Percentiles rank a stretch among this genome's conserved stretches.
These are phyloP conservation scores for Synaphobranchus kaupii DNA, from an alignment of 2,797 vertebrate genomes.

Conservation along the genomic window DNA sequence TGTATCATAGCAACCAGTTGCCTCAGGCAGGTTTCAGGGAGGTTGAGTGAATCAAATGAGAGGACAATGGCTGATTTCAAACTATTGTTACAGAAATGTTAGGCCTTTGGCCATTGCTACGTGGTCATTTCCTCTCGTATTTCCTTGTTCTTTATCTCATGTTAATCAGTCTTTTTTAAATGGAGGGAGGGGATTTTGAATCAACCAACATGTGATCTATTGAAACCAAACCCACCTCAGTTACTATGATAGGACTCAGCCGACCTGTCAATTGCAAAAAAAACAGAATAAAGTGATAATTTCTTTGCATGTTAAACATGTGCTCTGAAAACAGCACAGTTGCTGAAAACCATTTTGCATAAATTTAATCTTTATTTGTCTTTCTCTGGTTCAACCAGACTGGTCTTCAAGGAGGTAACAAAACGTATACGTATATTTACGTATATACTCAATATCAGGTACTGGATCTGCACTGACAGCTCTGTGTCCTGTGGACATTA, in stretches of 20 bases:
- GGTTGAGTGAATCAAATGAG: background rate
- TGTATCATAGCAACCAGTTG: constrained; percentile 10
- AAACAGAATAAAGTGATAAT: background rate
- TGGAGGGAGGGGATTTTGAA: background rate
- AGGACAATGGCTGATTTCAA: background rate
- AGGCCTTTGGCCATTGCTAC: background rate
- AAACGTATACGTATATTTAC: background rate
- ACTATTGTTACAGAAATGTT: background rate
- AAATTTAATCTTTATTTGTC: background rate
- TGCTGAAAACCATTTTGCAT: constrained; percentile 5
- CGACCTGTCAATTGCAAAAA: constrained; percentile 17
- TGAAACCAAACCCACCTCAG: constrained; percentile 32
- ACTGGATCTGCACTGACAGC: constrained; percentile 68
- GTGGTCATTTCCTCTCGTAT: background rate
- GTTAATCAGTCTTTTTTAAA: background rate
- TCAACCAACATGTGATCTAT: constrained; percentile 6
- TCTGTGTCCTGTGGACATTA: constrained; percentile 81
- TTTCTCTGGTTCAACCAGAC: constrained; percentile 1
- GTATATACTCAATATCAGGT: constrained; percentile 58
- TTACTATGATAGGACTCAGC: constrained; percentile 15
- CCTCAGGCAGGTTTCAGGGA: background rate
- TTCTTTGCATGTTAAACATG: background rate
- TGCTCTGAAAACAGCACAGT: background rate
- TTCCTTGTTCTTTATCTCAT: background rate
- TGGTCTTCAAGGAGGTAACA: background rate